Percentiles rank a stretch among this genome's conserved stretches.
phyloP scores from a whole-genome alignment of 2,113 vertebrate genomes.

The Varanus salvator region DNA sequence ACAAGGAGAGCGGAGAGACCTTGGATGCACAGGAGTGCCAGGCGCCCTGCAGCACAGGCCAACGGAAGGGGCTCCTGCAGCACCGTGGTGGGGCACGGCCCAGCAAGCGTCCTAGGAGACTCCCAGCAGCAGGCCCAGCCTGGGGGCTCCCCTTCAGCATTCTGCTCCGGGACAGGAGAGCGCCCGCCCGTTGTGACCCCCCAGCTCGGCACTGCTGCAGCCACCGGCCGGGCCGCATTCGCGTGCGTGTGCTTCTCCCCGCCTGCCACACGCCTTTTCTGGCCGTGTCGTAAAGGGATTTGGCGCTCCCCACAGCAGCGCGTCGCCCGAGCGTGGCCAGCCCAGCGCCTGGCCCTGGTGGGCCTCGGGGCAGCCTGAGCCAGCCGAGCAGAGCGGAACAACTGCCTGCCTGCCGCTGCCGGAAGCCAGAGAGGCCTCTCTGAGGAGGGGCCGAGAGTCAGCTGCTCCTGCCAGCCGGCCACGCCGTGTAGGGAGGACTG shows the following conservation, averaged over 20 bases:
- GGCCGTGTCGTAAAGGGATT: not conserved
- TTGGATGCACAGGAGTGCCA: not conserved
- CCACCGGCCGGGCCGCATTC: conserved; percentile 79
- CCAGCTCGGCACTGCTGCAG: conserved; percentile 4
- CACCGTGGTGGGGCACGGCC: too few species aligned
- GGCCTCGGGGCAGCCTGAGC: not conserved
- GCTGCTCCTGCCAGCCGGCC: rapidly evolving
- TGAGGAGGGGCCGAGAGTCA: not conserved
- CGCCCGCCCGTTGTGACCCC: not conserved
- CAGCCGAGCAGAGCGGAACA: not conserved
- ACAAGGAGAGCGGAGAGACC: not conserved
- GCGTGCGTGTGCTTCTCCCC: not conserved
- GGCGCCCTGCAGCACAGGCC: too few species aligned
- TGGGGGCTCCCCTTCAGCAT: not conserved
- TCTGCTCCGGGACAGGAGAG: not conserved
- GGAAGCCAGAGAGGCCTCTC: not conserved
- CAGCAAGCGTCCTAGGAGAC: too few species aligned
- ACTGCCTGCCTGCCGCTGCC: not conserved
- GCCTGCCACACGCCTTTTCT: conserved; percentile 10
- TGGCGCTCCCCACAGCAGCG: not conserved
- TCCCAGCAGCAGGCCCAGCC: too few species aligned
- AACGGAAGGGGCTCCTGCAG: too few species aligned
- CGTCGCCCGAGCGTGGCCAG: not conserved
- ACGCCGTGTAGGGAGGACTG: too few species aligned
- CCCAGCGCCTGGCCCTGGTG: not conserved